A percentile compares a stretch with the other conserved stretches of the same genome.
phyloP scores from a whole-genome alignment of 2,113 vertebrate species.

The Grammomys dolichurus region DNA sequence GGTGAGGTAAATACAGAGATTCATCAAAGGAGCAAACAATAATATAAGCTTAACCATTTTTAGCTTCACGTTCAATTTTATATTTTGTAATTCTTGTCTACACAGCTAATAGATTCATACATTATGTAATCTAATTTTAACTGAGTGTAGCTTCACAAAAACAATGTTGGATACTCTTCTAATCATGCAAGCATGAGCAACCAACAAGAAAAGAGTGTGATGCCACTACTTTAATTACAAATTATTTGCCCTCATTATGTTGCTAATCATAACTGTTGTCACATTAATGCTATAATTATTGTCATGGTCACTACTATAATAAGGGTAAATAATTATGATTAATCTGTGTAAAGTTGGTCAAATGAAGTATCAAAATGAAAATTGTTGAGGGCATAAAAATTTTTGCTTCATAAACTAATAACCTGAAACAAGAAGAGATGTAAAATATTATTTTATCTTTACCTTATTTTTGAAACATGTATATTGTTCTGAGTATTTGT shows the following conservation, averaged over 20 bases:
- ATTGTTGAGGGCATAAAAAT: not conserved
- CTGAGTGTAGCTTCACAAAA: conserved; percentile 3
- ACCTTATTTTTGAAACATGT: not conserved
- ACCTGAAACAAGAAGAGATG: not conserved
- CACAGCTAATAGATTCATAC: not conserved
- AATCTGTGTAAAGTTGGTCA: conserved; percentile 2
- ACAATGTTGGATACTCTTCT: not conserved
- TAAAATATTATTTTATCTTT: conserved; percentile 13
- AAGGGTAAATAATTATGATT: conserved; percentile 36
- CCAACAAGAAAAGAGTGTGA: not conserved
- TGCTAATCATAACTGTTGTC: not conserved
- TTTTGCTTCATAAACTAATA: not conserved
- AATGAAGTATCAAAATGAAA: conserved; percentile 24
- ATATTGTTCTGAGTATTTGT: not conserved
- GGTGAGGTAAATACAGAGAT: not conserved
- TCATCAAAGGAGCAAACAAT: not conserved
- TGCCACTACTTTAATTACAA: conserved; percentile 49
- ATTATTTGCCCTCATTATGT: conserved; percentile 40
- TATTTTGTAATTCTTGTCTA: not conserved
- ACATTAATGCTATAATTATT: conserved; percentile 43
- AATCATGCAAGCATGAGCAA: conserved; percentile 13
- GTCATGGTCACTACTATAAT: not conserved
- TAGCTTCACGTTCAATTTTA: not conserved
- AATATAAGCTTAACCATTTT: fast-evolving
- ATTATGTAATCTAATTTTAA: not conserved